These are phyloP conservation scores for Drosophila carrolli DNA, from an alignment of 1,140 invertebrate species.

Conservation along the genomic window DNA sequence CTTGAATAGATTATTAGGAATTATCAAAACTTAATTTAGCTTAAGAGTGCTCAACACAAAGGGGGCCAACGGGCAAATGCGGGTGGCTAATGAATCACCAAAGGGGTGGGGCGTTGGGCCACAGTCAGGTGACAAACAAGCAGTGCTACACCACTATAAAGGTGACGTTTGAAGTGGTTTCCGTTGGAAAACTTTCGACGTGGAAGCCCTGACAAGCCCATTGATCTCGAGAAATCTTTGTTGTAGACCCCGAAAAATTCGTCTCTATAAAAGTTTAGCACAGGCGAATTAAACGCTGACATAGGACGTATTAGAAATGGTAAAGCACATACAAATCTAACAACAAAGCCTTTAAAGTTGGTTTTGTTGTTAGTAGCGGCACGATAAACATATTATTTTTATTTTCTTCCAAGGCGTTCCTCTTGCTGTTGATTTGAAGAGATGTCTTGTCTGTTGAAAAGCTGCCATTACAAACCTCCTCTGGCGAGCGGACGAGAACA, in stretches of 20 bases:
- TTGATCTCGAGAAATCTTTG: conserved; percentile 71
- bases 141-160: conserved; percentile 58
- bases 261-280: conserved; percentile 56
- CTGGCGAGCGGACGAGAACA: neutral
- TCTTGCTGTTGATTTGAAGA: too few relatives aligned
- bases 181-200: conserved; percentile 56
- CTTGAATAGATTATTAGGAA: conserved; percentile 83
- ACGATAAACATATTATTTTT: too few relatives aligned
- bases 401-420: too few relatives aligned
- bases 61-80: conserved; percentile 15
- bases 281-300: conserved; percentile 43
- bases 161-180: conserved; percentile 74
- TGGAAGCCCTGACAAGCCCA: conserved; percentile 52
- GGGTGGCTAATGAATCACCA: conserved; percentile 64
- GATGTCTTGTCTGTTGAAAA: neutral
- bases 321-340: conserved; percentile 2
- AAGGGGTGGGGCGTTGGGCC: conserved; percentile 11
- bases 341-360: too few relatives aligned
- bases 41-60: conserved; percentile 45
- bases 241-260: conserved; percentile 56
- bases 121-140: conserved; percentile 69
- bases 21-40: conserved; percentile 83
- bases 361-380: too few relatives aligned
- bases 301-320: neutral
- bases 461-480: neutral